phyloP scores from a whole-genome alignment of 2,797 vertebrate species.

The Alectoris magna region DNA sequence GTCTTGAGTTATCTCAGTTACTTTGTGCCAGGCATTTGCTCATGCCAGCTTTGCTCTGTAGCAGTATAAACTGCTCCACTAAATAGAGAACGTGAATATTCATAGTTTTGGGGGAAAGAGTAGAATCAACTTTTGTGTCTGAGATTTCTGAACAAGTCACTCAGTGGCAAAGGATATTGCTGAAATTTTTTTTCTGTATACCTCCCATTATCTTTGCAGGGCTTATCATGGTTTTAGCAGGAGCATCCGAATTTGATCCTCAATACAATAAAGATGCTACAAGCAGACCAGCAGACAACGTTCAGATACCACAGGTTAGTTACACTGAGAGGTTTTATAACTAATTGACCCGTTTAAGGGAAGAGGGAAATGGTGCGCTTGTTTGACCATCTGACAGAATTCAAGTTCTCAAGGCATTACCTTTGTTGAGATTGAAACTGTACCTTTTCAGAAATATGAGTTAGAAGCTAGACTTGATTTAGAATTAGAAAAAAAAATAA shows the following conservation, averaged over 20 bases:
- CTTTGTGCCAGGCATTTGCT: not conserved
- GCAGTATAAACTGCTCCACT: not conserved
- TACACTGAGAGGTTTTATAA: not conserved
- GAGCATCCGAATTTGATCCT: slow-evolving; percentile 97
- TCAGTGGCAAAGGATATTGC: not conserved
- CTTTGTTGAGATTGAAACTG: not conserved
- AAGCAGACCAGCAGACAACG: slow-evolving; percentile 95
- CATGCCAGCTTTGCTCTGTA: not conserved
- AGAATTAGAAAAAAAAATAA: not conserved
- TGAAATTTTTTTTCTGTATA: slow-evolving; percentile 20
- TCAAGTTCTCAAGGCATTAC: not conserved
- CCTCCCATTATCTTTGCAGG: slow-evolving; percentile 80
- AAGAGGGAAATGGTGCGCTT: not conserved
- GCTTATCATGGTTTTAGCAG: slow-evolving; percentile 94
- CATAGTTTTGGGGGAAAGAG: not conserved
- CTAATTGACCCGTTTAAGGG: not conserved
- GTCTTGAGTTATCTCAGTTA: not conserved
- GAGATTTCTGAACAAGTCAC: not conserved
- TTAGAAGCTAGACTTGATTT: not conserved
- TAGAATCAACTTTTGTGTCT: not conserved
- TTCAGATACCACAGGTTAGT: slow-evolving; percentile 95
- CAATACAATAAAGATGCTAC: slow-evolving; percentile 98
- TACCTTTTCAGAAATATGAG: not conserved
- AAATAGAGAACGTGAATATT: not conserved
- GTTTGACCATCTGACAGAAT: not conserved